Evolutionary conservation across 2,888 invertebrate species (phyloP), one percentile per base, ranked within the genome.

Genomic region (Polylopha cassiicola): DNA sequence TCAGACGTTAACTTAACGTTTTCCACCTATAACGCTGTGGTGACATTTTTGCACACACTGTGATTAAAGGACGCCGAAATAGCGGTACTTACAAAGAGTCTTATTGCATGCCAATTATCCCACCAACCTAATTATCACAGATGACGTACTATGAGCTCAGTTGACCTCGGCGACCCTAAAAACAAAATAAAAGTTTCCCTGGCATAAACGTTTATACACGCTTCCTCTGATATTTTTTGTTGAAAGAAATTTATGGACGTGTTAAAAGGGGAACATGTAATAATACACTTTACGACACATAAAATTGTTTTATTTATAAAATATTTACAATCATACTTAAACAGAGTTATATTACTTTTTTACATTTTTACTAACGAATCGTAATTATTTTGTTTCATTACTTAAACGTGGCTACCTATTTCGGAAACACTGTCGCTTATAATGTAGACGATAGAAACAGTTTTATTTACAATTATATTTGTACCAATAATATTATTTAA

Each of bases 281-380:
- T 57, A 55, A 67, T 70, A 67, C 50, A 24, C 44, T 46, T 48
- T 46, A 51, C 61, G 79, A 78, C 77, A 80, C 77, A 69, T 78
- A 75, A 76, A 75, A 74, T 70, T 68, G 72, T 65, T 79, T 81
- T 81, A 81, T 80, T 81, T 78, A 76, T 73, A 81, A 74, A 73
- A 64, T 65, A 73, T 75, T 69, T 69, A 77, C 76, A 77, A 48
- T 60, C 43, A 50, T 29, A 39, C 17, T 33, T 39, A 34, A 39
- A 22, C 28, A 33, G 28, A 37, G 37, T 20, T 24, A 27, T 30
- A 26, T 24, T 17, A 28, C 10, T 21, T 13, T 43, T 31, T 44
- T 39, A 44, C 23, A 39, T 30, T 39, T 15, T 15, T 36, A 41
- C 20, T 29, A 28, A 34, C 34, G 24, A 41, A 36, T 30, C 44